Conservation (phyloP, 2,797 vertebrate genomes). For the Sebastes diploproa region DNA sequence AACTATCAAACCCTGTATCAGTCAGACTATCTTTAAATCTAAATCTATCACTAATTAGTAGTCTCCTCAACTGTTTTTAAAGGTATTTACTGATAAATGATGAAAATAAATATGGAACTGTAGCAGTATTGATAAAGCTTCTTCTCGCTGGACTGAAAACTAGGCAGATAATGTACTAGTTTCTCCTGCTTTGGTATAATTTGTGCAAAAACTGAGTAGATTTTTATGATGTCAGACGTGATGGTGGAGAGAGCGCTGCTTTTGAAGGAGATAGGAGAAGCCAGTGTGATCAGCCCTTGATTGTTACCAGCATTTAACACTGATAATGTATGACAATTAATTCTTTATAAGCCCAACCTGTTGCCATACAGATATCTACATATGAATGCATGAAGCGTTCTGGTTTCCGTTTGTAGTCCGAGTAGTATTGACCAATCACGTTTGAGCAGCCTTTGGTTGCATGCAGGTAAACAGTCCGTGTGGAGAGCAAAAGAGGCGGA, state of each 20-base stretch:
- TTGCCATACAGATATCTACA: neutral
- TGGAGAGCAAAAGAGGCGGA: neutral
- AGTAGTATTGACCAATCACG: neutral
- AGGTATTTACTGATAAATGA: neutral
- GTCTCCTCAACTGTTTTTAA: neutral
- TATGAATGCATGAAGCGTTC: neutral
- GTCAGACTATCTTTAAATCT: neutral
- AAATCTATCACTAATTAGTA: neutral
- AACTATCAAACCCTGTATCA: neutral
- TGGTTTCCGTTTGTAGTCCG: neutral
- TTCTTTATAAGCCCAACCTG: neutral
- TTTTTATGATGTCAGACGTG: neutral
- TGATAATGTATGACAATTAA: neutral
- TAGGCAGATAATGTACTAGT: too few relatives aligned
- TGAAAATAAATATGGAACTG: neutral
- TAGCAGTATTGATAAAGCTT: neutral
- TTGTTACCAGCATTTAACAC: neutral
- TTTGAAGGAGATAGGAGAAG: neutral
- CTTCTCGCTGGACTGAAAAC: neutral
- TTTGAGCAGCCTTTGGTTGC: neutral
- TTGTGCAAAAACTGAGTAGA: neutral
- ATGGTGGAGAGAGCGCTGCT: neutral
- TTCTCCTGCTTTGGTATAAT: neutral
- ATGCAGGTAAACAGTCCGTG: neutral
- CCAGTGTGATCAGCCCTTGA: neutral